Evolutionary conservation across 2,113 vertebrate genomes (phyloP).

Genomic region (Hippocampus abdominalis): DNA sequence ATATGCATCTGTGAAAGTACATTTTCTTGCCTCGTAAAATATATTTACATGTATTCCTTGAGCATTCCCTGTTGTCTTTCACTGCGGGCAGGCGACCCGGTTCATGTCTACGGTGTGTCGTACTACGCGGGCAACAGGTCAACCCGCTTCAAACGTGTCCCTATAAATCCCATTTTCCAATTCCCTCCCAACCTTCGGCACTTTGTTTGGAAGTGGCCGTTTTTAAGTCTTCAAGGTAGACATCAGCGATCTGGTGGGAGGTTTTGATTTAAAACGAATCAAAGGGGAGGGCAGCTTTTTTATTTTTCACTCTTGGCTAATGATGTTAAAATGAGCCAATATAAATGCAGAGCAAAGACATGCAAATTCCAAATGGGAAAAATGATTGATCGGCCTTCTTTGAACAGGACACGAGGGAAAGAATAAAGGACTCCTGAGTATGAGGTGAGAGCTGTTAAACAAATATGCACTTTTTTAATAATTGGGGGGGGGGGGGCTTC

Average conservation of each 20-base stretch:
- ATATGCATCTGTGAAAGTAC: neutral
- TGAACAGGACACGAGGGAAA: slow-evolving; percentile 14
- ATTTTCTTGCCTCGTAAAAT: neutral
- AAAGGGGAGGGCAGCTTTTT: slow-evolving; percentile 10
- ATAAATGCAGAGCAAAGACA: slow-evolving; percentile 37
- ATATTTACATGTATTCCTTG: neutral
- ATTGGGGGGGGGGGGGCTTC: slow-evolving; percentile 13
- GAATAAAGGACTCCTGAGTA: neutral
- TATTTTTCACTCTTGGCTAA: slow-evolving; percentile 46
- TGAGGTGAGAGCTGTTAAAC: neutral
- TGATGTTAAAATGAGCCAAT: slow-evolving; percentile 37
- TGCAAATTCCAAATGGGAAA: slow-evolving; percentile 2
- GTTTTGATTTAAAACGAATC: slow-evolving; percentile 5
- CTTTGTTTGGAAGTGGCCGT: slow-evolving; percentile 1
- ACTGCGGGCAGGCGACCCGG: neutral
- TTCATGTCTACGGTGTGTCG: neutral
- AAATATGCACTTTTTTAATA: neutral
- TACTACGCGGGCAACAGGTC: neutral
- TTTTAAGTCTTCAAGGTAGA: neutral
- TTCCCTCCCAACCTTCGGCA: neutral
- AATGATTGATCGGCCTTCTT: neutral
- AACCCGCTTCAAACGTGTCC: neutral
- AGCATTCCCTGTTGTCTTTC: neutral
- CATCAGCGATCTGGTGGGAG: neutral
- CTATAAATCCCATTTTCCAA: neutral